phyloP scores from a whole-genome alignment of 2,797 vertebrate genomes.

The Myotis planiceps region DNA sequence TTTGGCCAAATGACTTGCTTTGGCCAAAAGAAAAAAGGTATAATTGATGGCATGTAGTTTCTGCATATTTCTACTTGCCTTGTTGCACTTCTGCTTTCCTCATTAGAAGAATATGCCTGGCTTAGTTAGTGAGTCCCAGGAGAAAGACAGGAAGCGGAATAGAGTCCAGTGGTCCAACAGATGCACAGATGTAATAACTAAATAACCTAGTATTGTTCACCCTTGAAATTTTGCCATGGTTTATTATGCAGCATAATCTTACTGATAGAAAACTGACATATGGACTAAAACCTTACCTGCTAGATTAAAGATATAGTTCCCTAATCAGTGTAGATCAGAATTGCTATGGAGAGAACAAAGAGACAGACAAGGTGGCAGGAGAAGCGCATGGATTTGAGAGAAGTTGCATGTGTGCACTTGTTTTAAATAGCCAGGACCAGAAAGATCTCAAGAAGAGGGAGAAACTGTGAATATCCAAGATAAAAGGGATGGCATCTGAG shows the following conservation, averaged over 20 bases:
- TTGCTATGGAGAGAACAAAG: background rate
- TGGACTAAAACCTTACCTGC: background rate
- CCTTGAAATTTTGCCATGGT: background rate
- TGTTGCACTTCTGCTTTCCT: background rate
- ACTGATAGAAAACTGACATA: background rate
- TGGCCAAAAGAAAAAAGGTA: background rate
- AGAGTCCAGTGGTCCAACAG: no score
- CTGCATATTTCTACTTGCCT: background rate
- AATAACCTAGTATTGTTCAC: background rate
- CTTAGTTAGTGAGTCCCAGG: background rate
- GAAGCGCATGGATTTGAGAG: background rate
- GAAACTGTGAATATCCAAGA: no score
- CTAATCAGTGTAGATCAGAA: background rate
- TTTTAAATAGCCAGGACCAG: no score
- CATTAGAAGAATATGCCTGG: background rate
- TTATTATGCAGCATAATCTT: background rate
- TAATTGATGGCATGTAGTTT: background rate
- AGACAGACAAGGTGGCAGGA: background rate
- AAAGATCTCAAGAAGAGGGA: no score
- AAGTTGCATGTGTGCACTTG: background rate
- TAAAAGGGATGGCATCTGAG: no score
- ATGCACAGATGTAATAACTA: background rate
- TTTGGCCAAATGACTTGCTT: background rate
- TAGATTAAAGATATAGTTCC: background rate
- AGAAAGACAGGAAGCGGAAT: background rate